phyloP scores from a whole-genome alignment of 2,888 invertebrate genomes.

The Choristoneura rosaceana region DNA sequence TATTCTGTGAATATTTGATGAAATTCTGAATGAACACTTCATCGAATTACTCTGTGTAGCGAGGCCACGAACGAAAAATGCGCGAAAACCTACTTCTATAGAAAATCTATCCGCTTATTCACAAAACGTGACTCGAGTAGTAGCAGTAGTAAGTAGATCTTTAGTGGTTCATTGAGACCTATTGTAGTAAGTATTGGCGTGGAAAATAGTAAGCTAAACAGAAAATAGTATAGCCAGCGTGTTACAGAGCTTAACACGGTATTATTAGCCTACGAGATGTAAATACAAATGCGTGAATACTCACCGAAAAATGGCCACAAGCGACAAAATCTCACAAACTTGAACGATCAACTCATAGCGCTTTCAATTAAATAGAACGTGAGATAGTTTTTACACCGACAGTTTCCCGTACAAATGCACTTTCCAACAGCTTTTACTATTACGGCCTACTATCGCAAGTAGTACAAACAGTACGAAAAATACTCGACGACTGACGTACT shows the following conservation, averaged over 20 bases:
- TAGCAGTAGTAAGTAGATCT: slow-evolving; percentile 36
- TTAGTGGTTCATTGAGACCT: slow-evolving; percentile 33
- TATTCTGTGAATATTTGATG: neutral
- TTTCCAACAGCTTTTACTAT: slow-evolving; percentile 85
- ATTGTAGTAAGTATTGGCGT: slow-evolving; percentile 23
- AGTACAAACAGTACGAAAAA: slow-evolving; percentile 83
- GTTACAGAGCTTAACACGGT: slow-evolving; percentile 56
- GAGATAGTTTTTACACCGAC: slow-evolving; percentile 77
- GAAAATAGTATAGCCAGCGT: slow-evolving; percentile 10
- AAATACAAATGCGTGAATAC: slow-evolving; percentile 70
- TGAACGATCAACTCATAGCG: slow-evolving; percentile 67
- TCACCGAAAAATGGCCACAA: slow-evolving; percentile 82
- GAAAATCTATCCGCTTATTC: slow-evolving; percentile 37
- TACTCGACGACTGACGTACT: slow-evolving; percentile 80
- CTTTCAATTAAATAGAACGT: slow-evolving; percentile 69
- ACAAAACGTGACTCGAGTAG: slow-evolving; percentile 33
- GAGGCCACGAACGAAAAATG: slow-evolving; percentile 34
- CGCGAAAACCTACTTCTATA: slow-evolving; percentile 41
- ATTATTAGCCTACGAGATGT: slow-evolving; percentile 62
- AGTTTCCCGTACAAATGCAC: slow-evolving; percentile 78
- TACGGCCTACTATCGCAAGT: slow-evolving; percentile 77
- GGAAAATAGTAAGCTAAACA: slow-evolving; percentile 13
- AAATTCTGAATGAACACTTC: slow-evolving; percentile 30
- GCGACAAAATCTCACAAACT: slow-evolving; percentile 68
- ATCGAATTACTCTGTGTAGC: slow-evolving; percentile 1